Conservation (phyloP, 2,797 vertebrate species). For the Eulemur mongoz region DNA sequence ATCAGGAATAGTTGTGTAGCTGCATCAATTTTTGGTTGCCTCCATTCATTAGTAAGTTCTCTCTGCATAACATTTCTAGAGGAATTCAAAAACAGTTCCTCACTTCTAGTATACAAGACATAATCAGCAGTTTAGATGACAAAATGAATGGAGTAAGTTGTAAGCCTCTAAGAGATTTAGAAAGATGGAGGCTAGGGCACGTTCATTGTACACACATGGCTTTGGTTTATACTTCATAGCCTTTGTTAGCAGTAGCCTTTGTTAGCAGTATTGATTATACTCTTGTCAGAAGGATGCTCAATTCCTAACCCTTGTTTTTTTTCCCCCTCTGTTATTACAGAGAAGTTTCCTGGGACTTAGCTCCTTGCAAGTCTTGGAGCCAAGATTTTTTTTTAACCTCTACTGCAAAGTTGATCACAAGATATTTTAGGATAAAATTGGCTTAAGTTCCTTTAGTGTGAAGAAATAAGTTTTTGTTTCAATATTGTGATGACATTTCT, state of each 20-base stretch:
- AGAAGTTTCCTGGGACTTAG: neutral
- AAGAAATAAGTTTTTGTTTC: slow-evolving; percentile 6
- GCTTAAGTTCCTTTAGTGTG: slow-evolving; percentile 21
- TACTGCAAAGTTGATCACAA: neutral
- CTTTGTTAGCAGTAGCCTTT: neutral
- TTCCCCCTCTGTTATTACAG: neutral
- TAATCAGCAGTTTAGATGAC: neutral
- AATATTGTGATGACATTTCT: neutral
- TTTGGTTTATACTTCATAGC: neutral
- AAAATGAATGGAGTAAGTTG: neutral
- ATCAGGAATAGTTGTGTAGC: neutral
- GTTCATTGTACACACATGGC: neutral
- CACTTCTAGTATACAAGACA: neutral
- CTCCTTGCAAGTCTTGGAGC: neutral
- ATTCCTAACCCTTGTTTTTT: neutral
- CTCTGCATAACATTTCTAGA: neutral
- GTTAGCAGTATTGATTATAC: neutral
- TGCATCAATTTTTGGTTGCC: neutral
- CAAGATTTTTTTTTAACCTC: neutral
- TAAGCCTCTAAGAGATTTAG: neutral
- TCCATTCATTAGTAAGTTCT: neutral
- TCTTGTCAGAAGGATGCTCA: neutral
- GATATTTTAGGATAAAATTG: slow-evolving; percentile 3
- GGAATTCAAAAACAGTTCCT: neutral
- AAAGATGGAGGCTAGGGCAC: neutral